Evolutionary conservation across 2,797 vertebrate species (phyloP), one percentile per base, ranked within the genome.

Genomic region (Trachurus trachurus): DNA sequence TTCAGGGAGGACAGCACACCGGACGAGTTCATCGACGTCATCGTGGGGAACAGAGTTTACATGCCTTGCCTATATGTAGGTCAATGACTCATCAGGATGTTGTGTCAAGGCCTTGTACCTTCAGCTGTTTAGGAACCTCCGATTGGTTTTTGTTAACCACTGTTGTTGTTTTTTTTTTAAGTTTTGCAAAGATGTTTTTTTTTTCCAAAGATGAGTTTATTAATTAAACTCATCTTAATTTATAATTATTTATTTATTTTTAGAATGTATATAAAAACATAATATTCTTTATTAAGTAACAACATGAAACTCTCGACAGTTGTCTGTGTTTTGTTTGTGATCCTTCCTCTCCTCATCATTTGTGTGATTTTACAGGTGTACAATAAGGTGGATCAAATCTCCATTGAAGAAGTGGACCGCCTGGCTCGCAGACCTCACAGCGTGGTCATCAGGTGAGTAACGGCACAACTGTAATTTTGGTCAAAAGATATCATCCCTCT

Each of bases 331-430:
- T 54, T 29, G 29, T 58, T 58, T 52, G 4, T 29, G 13, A 13
- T 26, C 29, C 6, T 8, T 47, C 39, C 6, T 21, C 12, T 52
- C 3, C 1, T 63, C 8, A 40, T 47, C 0, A 57, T 31, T 21
- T 82, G 19, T 84, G 50, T 50, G 70, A 45, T 85, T 26, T 37
- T 79, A 40, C 90, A 99, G 98, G 98, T 99, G 77, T 99, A 99
- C 93, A 99, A 99, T 92, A 99, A 99, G 93, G 96, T 99, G 53
- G 98, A 99, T 90, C 98, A 99, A 91, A 99, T 99, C 90, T 98
- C 98, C 10, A 98, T 99, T 85, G 98, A 99, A 86, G 98, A 99
- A 88, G 97, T 99, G 67, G 96, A 99, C 88, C 97, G 98, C 11
- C 94, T 99, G 63, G 98, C 98, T 54, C 95, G 93, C 80, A 95